Evolutionary conservation across 2,113 vertebrate genomes (phyloP), one percentile per base, ranked within the genome.

Genomic region (Callocephalon fimbriatum): DNA sequence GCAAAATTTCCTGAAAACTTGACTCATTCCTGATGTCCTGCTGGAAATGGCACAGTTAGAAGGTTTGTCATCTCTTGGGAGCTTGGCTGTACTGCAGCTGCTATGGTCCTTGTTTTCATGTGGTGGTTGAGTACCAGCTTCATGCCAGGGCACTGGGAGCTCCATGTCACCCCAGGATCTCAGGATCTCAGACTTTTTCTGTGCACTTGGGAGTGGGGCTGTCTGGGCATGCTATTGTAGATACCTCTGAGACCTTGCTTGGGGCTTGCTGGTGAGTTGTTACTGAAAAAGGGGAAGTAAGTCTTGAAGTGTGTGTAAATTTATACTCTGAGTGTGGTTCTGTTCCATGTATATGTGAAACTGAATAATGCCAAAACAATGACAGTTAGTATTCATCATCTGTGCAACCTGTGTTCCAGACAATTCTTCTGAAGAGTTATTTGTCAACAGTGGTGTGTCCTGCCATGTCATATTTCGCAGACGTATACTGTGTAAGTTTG

Each of bases 241-340:
- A 10, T 8, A 44, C 12, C 15, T 38, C 35, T 10, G 4, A 32
- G 38, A 61, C 9, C 16, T 70, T 0, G 0, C 45, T 7, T 40
- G 3, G 7, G 4, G 15, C 63, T 86, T 76, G 20, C 37, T 77
- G 59, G 10, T n/a, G 70, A 68, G 12, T 7, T 90, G 23, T 4
- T 37, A 10, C 48, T 7, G 6, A 18, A n/a, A 54, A 81, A 54
- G 13, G 31, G 7, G 45, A 50, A 21, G 6, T 12, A 45, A 58
- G 38, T 63, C 56, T 58, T 54, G 38, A 91, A 45, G 12, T 3
- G 7, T 12, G 8, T n/a, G 3, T 1, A 0, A 81, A 44, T 58
- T 70, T 53, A 35, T 21, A 61, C 22, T 62, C 72, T 51, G 3
- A 2, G 9, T 93, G 37, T 26, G 15, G 15, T 66, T 89, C 35